Conservation (phyloP, 2,888 invertebrate genomes). For the Limnephilus marmoratus region DNA sequence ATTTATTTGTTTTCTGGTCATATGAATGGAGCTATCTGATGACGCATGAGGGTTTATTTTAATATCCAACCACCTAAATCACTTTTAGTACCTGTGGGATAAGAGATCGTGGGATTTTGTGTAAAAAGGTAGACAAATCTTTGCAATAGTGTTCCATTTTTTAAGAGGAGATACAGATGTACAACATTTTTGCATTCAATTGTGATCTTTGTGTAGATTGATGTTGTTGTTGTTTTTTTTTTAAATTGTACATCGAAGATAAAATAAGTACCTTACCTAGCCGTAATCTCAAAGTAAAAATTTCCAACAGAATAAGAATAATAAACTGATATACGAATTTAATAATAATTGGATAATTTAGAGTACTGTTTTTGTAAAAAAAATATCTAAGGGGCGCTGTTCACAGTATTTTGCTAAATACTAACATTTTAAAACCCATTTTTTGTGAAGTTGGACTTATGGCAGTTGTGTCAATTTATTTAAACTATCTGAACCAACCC, state of each 20-base stretch:
- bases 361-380: too few species aligned
- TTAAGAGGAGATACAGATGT: background rate
- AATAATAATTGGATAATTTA: too few species aligned
- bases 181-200: background rate
- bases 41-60: background rate
- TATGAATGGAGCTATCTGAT: background rate
- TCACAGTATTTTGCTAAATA: too few species aligned
- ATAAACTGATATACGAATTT: too few species aligned
- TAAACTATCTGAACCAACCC: too few species aligned
- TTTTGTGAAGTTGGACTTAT: too few species aligned
- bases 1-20: background rate
- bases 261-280: too few species aligned
- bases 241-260: background rate
- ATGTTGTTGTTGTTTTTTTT: background rate
- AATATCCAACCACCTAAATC: background rate
- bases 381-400: too few species aligned
- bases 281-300: too few species aligned
- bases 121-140: background rate
- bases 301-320: too few species aligned
- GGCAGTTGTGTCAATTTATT: too few species aligned
- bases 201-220: background rate
- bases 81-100: background rate
- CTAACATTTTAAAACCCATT: too few species aligned
- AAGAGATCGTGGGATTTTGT: background rate
- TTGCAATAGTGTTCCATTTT: background rate